These are phyloP conservation scores for Amazona finschi DNA, from an alignment of 2,797 vertebrate species.

Conservation along the genomic window DNA sequence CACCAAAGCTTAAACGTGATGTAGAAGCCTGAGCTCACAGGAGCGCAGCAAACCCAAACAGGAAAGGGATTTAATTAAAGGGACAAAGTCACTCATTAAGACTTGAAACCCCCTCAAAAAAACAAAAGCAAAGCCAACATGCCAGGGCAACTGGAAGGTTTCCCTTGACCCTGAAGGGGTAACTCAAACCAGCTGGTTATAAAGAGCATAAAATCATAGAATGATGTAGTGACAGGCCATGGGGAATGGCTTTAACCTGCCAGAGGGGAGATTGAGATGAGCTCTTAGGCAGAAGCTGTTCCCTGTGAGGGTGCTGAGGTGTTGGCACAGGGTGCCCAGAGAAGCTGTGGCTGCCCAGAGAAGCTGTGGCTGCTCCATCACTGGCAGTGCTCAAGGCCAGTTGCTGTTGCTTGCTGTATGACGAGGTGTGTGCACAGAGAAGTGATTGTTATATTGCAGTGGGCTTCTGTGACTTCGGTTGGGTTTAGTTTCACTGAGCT, in stretches of 20 bases:
- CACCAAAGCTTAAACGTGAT: background rate
- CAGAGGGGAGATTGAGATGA: background rate
- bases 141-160: background rate
- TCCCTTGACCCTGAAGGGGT: background rate
- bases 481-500: background rate
- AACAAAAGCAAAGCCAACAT: background rate
- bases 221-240: background rate
- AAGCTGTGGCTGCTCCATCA: background rate
- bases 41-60: background rate
- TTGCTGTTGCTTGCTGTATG: background rate
- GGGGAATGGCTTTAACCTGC: background rate
- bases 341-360: background rate
- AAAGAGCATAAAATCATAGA: background rate
- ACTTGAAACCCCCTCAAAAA: background rate
- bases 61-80: background rate
- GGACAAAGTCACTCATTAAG: background rate
- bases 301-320: too few relatives aligned
- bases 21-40: background rate
- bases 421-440: background rate
- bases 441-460: background rate
- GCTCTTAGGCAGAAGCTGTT: background rate
- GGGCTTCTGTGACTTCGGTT: accelerated
- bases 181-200: background rate
- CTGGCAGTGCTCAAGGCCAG: background rate
- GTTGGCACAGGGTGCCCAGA: too few relatives aligned